Base-by-base conservation (phyloP, 2,113 vertebrate species). In the Ahaetulla prasina region DNA sequence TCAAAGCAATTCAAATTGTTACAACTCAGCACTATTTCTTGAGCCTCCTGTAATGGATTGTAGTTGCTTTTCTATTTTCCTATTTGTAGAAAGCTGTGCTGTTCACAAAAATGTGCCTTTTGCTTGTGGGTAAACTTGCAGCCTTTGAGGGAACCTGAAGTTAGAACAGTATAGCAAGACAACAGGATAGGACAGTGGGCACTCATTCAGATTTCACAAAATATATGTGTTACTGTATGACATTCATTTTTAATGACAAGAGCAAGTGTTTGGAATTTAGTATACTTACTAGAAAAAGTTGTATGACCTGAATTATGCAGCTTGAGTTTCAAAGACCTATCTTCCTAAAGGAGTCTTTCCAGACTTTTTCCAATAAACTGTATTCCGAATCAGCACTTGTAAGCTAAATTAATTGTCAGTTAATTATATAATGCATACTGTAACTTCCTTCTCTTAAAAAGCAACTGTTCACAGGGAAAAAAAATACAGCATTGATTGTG, bases 251-350 rank as follows among this genome's bases (percentile, higher is more conserved):
- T 96, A 97, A 94, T 53, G 0, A 93, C 93, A 95, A 94, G 95
- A 97, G 95, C 92, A 87, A 95, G 92, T 96, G 96, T 95, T 96
- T 96, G 96, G 94, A 93, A 95, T 93, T 89, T 97, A 96, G 94
- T 88, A 95, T 94, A 96, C 95, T 97, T 96, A 96, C 96, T 97
- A 95, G 96, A 95, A 94, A 89, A 94, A 97, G 91, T 95, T 98
- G 35, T 97, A 98, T 97, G 95, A 94, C 90, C 97, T 97, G 97
- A 93, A 95, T 97, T 16, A 3, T 92, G 90, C 95, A 95, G 94
- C 94, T 96, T 96, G 93, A 95, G 74, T 91, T 92, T 88, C 43
- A 88, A 94, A 96, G 93, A 92, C 93, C 92, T 90, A 84, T 94
- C 92, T 95, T 94, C 93, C 90, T 63, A 23, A 95, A 57, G 45